Evolutionary conservation across 2,888 invertebrate species (phyloP), one percentile per base, ranked within the genome.

Genomic region (Campoletis raptor): DNA sequence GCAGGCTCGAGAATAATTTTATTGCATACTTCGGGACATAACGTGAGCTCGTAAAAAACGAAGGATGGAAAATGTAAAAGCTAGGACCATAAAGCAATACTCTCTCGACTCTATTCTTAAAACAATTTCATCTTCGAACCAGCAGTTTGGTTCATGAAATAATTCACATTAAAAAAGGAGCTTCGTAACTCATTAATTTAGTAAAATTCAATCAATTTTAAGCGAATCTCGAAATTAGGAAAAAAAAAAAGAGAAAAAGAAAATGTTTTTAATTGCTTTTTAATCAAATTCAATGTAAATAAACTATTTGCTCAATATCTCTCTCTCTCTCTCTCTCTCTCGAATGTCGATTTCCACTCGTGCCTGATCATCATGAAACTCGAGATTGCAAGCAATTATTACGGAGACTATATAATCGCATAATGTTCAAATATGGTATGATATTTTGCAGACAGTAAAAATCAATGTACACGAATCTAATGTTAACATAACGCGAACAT

Each of bases 31-130:
- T n/a, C n/a, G 18, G 66, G 66, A 40, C n/a, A 8, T 40, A 67
- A 37, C 66, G 37, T 30, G n/a, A 37, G 21, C 66, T 67, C 40
- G 66, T 67, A 67, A 67, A 67, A 67, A n/a, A 67, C 36, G n/a
- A 37, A 40, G 37, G 37, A 36, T 37, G n/a, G 15, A 61, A 30
- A 30, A 30, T 61, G 30, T 40, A 67, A 30, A 30, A n/a, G 66
- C 21, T 10, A 37, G 37, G 37, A 54, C 37, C 54, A 73, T 73
- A 52, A 54, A 73, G 61, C 48, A 48, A 48, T n/a, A 48, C 30
- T 15, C 30, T 30, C 30, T 61, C 4, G 61, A 5, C 57, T 30
- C 30, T 12, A 30, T 61, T 61, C 61, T 7, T 15, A 61, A 30
- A 61, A 30, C 61, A 30, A 15, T 12, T 30, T 61, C 30, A 61